phyloP scores from a whole-genome alignment of 2,113 vertebrate genomes.

The Periophthalmodon schlosseri region DNA sequence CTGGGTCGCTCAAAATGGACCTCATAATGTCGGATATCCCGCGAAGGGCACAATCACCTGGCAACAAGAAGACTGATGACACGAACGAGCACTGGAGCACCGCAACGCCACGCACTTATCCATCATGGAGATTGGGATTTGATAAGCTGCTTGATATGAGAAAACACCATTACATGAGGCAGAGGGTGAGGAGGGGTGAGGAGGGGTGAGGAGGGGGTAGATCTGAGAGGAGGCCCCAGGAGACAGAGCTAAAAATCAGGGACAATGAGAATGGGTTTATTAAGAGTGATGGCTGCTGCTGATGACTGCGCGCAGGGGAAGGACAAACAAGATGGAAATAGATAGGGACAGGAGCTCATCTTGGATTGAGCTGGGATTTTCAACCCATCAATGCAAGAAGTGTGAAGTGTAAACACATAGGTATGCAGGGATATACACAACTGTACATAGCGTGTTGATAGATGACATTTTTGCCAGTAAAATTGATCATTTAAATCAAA shows the following conservation, averaged over 20 bases:
- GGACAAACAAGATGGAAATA: conserved; percentile 29
- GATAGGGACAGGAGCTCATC: conserved; percentile 24
- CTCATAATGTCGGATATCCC: conserved; percentile 65
- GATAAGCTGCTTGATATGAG: conserved; percentile 63
- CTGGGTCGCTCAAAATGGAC: conserved; percentile 59
- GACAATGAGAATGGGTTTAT: conserved; percentile 60
- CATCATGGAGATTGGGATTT: conserved; percentile 72
- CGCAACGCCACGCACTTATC: conserved; percentile 68
- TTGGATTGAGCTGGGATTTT: neutral
- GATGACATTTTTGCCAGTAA: neutral
- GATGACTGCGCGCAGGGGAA: conserved; percentile 31
- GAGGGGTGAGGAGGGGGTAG: conserved; percentile 47
- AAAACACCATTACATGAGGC: conserved; percentile 59
- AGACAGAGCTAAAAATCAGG: conserved; percentile 41
- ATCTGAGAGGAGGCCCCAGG: conserved; percentile 30
- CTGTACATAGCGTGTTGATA: neutral
- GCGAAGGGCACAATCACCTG: conserved; percentile 63
- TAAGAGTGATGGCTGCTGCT: conserved; percentile 56
- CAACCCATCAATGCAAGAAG: neutral
- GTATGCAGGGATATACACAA: neutral
- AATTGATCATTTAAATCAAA: no score
- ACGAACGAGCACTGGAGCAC: conserved; percentile 46
- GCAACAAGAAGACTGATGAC: conserved; percentile 70
- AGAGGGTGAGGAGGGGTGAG: conserved; percentile 43
- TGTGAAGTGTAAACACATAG: neutral